These are phyloP conservation scores for Plagiodera versicolora DNA, from an alignment of 2,888 invertebrate species.

Conservation along the genomic window DNA sequence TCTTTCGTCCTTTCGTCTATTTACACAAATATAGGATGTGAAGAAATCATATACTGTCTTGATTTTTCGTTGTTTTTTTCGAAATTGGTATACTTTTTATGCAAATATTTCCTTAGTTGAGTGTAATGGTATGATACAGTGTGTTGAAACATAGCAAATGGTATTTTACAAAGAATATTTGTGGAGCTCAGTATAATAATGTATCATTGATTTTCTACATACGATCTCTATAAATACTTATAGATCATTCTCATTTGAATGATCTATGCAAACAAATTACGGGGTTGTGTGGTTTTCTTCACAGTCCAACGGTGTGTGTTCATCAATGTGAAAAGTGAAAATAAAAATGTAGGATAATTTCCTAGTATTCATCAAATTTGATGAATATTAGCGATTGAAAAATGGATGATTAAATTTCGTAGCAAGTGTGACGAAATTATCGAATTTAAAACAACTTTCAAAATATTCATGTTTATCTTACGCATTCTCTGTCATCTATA, in stretches of 20 bases:
- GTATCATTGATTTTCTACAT: no score
- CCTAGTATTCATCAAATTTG: constrained; percentile 30
- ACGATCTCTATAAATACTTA: no score
- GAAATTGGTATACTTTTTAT: no score
- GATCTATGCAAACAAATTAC: constrained; percentile 17
- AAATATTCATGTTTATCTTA: no score
- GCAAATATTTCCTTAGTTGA: no score
- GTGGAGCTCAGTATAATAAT: background rate
- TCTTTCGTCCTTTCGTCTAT: no score
- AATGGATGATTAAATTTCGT: background rate
- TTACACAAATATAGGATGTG: no score
- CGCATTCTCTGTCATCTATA: no score
- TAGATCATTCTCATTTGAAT: constrained; percentile 20
- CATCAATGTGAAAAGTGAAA: constrained; percentile 9
- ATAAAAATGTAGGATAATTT: background rate
- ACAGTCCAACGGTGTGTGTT: constrained; percentile 35
- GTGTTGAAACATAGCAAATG: no score
- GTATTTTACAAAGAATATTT: background rate
- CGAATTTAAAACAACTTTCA: background rate
- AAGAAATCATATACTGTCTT: no score
- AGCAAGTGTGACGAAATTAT: background rate
- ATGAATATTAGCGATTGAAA: constrained; percentile 25
- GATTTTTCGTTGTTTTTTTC: no score
- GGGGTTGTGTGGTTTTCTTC: constrained; percentile 42
- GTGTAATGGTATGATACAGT: no score